A percentile compares a stretch with the other conserved stretches of the same genome.
Conservation (phyloP, 2,797 vertebrate genomes). For the Gadopsis marmoratus region DNA sequence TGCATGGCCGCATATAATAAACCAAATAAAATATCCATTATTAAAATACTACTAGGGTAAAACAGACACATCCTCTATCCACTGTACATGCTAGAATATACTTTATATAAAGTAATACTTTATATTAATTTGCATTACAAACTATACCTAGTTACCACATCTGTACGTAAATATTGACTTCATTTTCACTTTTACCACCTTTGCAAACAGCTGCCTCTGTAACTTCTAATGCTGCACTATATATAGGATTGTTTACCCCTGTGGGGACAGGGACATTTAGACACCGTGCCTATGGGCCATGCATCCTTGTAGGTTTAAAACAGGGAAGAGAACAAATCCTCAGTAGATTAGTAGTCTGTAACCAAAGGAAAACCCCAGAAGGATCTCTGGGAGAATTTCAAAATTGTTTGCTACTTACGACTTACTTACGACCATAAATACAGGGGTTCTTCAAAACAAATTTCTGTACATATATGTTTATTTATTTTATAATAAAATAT, state of each 20-base stretch:
- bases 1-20: background rate
- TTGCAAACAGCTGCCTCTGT: constrained; percentile 25
- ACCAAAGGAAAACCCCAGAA: constrained; percentile 17
- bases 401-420: constrained; percentile 33
- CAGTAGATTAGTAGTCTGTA: constrained; percentile 35
- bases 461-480: background rate
- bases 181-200: background rate
- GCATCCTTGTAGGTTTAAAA: constrained; percentile 38
- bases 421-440: constrained; percentile 23
- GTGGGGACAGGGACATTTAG: constrained; percentile 41
- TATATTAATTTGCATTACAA: background rate
- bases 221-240: constrained; percentile 17
- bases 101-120: background rate
- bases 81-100: background rate
- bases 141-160: background rate
- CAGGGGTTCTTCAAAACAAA: constrained; percentile 18
- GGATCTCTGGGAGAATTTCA: constrained; percentile 28
- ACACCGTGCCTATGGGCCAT: constrained; percentile 22
- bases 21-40: background rate
- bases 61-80: background rate
- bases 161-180: background rate
- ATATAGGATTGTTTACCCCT: constrained; percentile 38
- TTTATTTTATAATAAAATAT: constrained; percentile 3
- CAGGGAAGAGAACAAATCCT: constrained; percentile 26
- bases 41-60: background rate